Evolutionary conservation across 2,888 invertebrate species (phyloP).

Genomic region (Arrhopalites spinosus): DNA sequence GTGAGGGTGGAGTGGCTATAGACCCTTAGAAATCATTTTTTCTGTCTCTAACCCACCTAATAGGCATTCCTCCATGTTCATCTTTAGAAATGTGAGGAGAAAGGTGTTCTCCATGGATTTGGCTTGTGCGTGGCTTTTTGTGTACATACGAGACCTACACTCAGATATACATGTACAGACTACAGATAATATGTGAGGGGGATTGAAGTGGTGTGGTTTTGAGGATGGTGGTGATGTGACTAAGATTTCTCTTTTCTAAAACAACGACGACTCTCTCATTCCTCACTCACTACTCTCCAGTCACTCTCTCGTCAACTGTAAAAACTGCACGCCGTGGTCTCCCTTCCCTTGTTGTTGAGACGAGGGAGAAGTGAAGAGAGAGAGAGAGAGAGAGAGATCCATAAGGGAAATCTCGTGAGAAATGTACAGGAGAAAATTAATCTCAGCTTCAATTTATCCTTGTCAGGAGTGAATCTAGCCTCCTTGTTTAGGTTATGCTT

Average conservation of each 20-base stretch:
- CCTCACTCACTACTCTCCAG: background rate
- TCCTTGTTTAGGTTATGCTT: conserved; percentile 28
- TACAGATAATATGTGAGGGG: background rate
- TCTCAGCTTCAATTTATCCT: conserved; percentile 57
- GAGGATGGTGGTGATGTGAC: background rate
- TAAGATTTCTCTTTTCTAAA: background rate
- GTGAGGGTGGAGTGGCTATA: too few relatives aligned
- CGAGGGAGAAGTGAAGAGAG: too few relatives aligned
- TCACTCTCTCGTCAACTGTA: conserved; percentile 13
- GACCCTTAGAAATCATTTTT: too few relatives aligned
- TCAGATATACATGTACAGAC: background rate
- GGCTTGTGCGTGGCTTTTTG: too few relatives aligned
- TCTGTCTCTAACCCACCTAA: too few relatives aligned
- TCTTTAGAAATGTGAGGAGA: too few relatives aligned
- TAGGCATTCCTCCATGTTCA: too few relatives aligned
- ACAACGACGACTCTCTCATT: background rate
- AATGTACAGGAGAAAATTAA: conserved; percentile 57
- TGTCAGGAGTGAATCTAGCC: conserved; percentile 52
- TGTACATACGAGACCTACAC: too few relatives aligned
- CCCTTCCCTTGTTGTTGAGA: background rate
- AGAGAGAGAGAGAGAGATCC: conserved; percentile 24
- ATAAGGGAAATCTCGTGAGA: conserved; percentile 56
- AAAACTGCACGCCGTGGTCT: background rate
- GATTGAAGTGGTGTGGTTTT: background rate
- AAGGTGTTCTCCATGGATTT: too few relatives aligned